These are phyloP conservation scores for Platyscapa corneri DNA, from an alignment of 1,140 invertebrate species.

Conservation along the genomic window DNA sequence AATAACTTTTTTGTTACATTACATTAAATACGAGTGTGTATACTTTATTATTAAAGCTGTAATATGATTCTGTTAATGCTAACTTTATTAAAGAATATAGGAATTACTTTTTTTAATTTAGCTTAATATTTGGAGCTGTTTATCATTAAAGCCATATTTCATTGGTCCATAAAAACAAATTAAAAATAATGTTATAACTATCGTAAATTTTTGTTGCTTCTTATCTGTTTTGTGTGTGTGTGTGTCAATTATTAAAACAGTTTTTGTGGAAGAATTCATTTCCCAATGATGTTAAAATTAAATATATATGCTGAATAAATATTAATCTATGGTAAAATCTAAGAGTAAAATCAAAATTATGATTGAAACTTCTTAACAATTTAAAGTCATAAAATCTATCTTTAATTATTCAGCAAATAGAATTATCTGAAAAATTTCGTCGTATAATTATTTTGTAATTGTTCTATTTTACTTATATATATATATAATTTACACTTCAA, in stretches of 20 bases:
- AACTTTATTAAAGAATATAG: not conserved
- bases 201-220: constrained; percentile 10
- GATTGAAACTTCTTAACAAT: not conserved
- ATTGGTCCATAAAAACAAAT: not conserved
- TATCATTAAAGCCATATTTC: not conserved
- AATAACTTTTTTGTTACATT: constrained; percentile 3
- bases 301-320: not conserved
- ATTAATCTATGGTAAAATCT: not conserved
- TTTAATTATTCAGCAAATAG: too few relatives aligned
- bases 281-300: not conserved
- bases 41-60: not conserved
- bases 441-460: too few relatives aligned
- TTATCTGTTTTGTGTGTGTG: not conserved
- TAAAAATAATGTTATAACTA: not conserved
- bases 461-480: too few relatives aligned
- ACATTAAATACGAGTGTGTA: not conserved
- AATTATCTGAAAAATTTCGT: too few relatives aligned
- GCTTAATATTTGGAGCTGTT: not conserved
- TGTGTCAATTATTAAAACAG: not conserved
- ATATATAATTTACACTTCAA: too few relatives aligned
- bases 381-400: not conserved
- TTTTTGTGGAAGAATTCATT: not conserved
- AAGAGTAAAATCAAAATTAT: not conserved
- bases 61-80: not conserved
- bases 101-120: not conserved